Evolutionary conservation across 64 coral and sea anemone genomes (phyloP).

Genomic region (Actinia tenebrosa): DNA sequence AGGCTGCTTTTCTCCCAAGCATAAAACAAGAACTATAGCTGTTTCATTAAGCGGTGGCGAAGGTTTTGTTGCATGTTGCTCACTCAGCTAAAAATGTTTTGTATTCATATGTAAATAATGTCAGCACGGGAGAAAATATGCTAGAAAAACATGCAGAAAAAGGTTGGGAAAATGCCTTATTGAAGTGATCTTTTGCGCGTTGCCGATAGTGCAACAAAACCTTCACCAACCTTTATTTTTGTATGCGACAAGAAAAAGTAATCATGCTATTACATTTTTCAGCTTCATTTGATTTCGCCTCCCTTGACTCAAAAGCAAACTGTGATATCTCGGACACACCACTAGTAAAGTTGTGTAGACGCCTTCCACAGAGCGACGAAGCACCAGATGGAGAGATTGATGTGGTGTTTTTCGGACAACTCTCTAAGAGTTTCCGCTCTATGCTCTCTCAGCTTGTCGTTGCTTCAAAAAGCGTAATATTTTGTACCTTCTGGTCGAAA

Average conservation of each 20-base stretch:
- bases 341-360: neutral
- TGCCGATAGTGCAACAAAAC: neutral
- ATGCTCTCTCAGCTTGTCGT: neutral
- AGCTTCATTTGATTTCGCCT: neutral
- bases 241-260: neutral
- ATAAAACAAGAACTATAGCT: too few relatives aligned
- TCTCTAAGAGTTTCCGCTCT: neutral
- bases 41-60: too few relatives aligned
- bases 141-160: too few relatives aligned
- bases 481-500: slow-evolving; percentile 30
- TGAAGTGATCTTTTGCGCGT: too few relatives aligned
- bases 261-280: neutral
- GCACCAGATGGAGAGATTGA: neutral
- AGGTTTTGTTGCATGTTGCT: too few relatives aligned
- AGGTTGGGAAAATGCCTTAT: too few relatives aligned
- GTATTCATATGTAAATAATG: too few relatives aligned
- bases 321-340: neutral
- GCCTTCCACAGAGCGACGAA: neutral
- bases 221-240: too few relatives aligned
- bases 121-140: too few relatives aligned
- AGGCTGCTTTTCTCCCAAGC: too few relatives aligned
- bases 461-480: slow-evolving; percentile 32
- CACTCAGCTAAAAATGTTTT: too few relatives aligned
- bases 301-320: neutral
- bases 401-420: neutral